Percentiles rank a stretch among this genome's conserved stretches.
These are phyloP conservation scores for Apogon talboti DNA, from an alignment of 2,797 vertebrate genomes.

Conservation along the genomic window DNA sequence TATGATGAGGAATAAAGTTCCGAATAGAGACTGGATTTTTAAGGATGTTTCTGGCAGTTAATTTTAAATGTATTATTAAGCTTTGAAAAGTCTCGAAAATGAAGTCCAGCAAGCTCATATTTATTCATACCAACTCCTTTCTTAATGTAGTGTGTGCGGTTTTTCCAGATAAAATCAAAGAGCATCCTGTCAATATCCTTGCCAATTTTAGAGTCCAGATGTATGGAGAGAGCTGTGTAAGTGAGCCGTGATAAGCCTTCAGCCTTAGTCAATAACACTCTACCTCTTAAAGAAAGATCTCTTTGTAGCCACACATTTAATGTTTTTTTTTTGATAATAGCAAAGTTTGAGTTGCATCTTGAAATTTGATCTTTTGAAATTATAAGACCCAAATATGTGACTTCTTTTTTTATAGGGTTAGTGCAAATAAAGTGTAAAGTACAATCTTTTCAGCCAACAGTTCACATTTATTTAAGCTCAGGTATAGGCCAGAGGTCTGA, in stretches of 20 bases:
- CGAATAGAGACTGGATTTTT: not conserved
- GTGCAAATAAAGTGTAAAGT: not conserved
- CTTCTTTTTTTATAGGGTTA: not conserved
- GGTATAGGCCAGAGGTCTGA: no score
- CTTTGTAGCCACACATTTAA: slow-evolving; percentile 17
- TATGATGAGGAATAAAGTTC: not conserved
- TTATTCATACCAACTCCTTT: not conserved
- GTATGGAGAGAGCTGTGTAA: not conserved
- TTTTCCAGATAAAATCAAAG: not conserved
- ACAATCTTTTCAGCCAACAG: not conserved
- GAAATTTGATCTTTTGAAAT: not conserved
- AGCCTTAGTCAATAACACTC: not conserved
- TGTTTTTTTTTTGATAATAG: slow-evolving; percentile 5
- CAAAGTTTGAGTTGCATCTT: not conserved
- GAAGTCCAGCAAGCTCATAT: not conserved
- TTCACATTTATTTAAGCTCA: not conserved
- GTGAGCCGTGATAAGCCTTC: slow-evolving; percentile 1
- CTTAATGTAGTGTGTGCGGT: slow-evolving; percentile 4
- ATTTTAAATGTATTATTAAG: not conserved
- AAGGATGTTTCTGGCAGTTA: not conserved
- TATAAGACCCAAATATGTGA: not conserved
- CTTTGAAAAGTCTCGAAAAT: not conserved
- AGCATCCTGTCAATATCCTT: not conserved
- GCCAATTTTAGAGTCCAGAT: not conserved
- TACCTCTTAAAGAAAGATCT: not conserved